These are phyloP conservation scores for Cydia fagiglandana DNA, from an alignment of 1,140 invertebrate species.

Conservation along the genomic window DNA sequence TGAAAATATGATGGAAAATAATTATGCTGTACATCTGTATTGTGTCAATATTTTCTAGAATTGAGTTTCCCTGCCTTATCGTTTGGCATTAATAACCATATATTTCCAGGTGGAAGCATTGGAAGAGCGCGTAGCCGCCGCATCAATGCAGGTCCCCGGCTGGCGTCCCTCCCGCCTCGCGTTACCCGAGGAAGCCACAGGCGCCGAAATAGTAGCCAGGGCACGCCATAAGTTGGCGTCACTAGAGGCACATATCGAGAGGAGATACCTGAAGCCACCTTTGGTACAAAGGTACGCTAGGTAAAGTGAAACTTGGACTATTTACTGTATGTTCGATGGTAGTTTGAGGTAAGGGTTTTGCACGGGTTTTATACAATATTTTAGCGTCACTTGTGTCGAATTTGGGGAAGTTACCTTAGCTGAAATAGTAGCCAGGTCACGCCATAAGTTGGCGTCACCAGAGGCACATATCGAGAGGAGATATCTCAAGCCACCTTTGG, in stretches of 20 bases:
- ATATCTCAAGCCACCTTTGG: constrained; percentile 96
- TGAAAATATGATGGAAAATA: too few relatives aligned
- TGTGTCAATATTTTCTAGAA: too few relatives aligned
- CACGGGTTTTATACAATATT: not conserved
- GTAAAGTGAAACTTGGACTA: constrained; percentile 48
- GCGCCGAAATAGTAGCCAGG: constrained; percentile 78
- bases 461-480: constrained; percentile 95
- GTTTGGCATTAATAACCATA: too few relatives aligned
- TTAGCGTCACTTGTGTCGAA: too few relatives aligned
- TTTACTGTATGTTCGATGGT: constrained; percentile 36
- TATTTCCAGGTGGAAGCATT: constrained; percentile 87
- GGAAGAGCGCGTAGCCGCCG: constrained; percentile 94
- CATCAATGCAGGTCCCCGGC: constrained; percentile 96
- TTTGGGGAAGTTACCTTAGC: constrained; percentile 62
- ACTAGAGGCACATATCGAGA: constrained; percentile 93
- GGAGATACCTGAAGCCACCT: constrained; percentile 95
- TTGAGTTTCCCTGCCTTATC: too few relatives aligned
- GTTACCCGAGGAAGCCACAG: constrained; percentile 77
- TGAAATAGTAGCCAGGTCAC: constrained; percentile 78
- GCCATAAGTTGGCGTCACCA: constrained; percentile 87
- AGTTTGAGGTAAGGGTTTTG: not conserved
- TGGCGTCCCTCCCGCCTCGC: constrained; percentile 92
- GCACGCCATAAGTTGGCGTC: constrained; percentile 85
- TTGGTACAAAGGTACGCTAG: constrained; percentile 82
- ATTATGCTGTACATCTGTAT: too few relatives aligned